Percentiles rank a stretch among this genome's conserved stretches.
phyloP scores from a whole-genome alignment of 2,113 vertebrate species.

The Sander lucioperca region DNA sequence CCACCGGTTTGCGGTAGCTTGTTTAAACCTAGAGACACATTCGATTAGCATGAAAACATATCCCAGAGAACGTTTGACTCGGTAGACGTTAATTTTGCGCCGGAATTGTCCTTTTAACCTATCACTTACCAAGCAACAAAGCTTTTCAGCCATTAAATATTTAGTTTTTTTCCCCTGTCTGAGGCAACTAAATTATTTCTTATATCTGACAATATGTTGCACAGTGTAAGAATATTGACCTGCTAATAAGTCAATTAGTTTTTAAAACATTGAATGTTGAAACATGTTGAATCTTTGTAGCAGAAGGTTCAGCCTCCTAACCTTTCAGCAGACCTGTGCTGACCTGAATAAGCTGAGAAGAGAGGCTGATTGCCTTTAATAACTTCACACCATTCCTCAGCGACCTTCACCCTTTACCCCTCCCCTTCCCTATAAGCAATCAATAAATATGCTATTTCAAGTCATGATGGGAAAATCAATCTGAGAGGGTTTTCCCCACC shows the following conservation, averaged over 20 bases:
- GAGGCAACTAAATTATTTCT: background rate
- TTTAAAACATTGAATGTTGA: constrained; percentile 2
- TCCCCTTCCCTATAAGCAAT: constrained; percentile 66
- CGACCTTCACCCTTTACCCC: constrained; percentile 56
- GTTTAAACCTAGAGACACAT: no score
- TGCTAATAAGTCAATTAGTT: background rate
- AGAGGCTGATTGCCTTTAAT: constrained; percentile 30
- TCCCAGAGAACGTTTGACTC: no score
- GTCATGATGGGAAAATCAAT: constrained; percentile 83
- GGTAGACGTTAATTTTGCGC: no score
- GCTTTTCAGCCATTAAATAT: background rate
- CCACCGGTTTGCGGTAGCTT: no score
- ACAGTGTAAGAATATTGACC: background rate
- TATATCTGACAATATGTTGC: background rate
- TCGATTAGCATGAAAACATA: no score
- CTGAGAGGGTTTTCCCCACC: background rate
- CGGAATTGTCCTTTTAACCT: background rate
- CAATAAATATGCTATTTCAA: constrained; percentile 85
- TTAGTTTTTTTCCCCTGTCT: background rate
- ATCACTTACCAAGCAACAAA: background rate
- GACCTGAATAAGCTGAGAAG: background rate
- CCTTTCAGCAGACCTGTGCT: constrained; percentile 2
- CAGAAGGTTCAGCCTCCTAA: background rate
- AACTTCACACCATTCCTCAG: constrained; percentile 26
- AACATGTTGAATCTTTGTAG: background rate